Conservation (phyloP, 2,113 vertebrate species). For the Brienomyrus longianalis region DNA sequence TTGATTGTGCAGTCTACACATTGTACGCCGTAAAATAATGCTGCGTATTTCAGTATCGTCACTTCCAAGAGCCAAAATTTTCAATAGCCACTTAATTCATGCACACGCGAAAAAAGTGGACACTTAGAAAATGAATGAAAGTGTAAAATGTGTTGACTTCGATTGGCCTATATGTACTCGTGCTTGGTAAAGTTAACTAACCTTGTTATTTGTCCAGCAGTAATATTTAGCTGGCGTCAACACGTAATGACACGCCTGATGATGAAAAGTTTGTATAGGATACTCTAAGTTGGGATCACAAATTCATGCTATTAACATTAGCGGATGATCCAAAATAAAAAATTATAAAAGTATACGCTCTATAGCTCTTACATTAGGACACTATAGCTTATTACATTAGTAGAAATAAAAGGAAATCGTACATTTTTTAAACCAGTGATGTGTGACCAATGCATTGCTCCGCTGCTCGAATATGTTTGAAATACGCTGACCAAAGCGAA, state of each 20-base stretch:
- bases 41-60: neutral
- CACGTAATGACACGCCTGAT: neutral
- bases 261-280: neutral
- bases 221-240: neutral
- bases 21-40: neutral
- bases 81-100: neutral
- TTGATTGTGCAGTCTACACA: neutral
- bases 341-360: neutral
- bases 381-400: neutral
- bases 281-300: neutral
- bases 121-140: neutral
- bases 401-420: neutral
- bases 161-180: neutral
- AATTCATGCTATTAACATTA: neutral
- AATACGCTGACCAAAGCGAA: slow-evolving; percentile 58
- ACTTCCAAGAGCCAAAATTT: neutral
- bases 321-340: neutral
- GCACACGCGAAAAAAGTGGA: neutral
- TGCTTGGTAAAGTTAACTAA: neutral
- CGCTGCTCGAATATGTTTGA: slow-evolving; percentile 19
- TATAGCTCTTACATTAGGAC: neutral
- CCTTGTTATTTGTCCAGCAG: neutral
- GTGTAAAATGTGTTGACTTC: neutral
- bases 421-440: neutral
- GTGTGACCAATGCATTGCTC: neutral